Percentiles rank a stretch among this genome's conserved stretches.
These are phyloP conservation scores for Ptilodon capucinus DNA, from an alignment of 2,888 invertebrate genomes.

Conservation along the genomic window DNA sequence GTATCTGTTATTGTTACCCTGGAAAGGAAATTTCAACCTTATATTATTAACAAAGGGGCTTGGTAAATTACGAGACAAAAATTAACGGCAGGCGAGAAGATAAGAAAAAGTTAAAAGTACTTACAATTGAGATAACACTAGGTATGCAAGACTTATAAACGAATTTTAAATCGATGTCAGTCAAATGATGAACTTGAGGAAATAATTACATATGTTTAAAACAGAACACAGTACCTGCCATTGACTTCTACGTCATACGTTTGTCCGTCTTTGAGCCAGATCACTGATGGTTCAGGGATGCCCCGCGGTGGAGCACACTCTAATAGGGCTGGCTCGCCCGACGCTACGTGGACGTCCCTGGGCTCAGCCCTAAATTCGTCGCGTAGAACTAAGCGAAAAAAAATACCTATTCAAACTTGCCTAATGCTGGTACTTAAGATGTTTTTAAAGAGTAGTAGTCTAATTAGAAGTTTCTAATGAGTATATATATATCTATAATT, in stretches of 20 bases:
- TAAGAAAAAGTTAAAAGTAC: neutral
- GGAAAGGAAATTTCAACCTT: constrained; percentile 41
- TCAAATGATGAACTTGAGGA: neutral
- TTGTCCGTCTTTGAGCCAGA: constrained; percentile 93
- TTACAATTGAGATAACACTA: neutral
- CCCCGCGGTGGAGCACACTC: constrained; percentile 98
- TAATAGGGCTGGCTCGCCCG: constrained; percentile 94
- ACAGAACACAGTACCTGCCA: constrained; percentile 75
- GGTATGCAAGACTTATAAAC: neutral
- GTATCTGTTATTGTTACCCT: constrained; percentile 92
- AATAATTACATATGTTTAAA: neutral
- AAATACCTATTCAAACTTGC: neutral
- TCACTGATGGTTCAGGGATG: constrained; percentile 95
- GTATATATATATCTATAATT: too few relatives aligned
- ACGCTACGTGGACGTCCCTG: constrained; percentile 94
- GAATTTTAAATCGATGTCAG: neutral
- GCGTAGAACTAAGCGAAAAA: constrained; percentile 89
- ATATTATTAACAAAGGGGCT: neutral
- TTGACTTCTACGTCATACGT: constrained; percentile 84
- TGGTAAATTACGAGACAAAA: neutral
- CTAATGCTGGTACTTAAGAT: too few relatives aligned
- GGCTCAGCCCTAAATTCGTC: constrained; percentile 97
- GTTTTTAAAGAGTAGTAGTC: too few relatives aligned
- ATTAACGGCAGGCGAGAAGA: neutral
- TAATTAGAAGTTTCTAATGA: too few relatives aligned